These are phyloP conservation scores for Zaprionus lachaisei DNA, from an alignment of 1,140 invertebrate species.

Conservation along the genomic window DNA sequence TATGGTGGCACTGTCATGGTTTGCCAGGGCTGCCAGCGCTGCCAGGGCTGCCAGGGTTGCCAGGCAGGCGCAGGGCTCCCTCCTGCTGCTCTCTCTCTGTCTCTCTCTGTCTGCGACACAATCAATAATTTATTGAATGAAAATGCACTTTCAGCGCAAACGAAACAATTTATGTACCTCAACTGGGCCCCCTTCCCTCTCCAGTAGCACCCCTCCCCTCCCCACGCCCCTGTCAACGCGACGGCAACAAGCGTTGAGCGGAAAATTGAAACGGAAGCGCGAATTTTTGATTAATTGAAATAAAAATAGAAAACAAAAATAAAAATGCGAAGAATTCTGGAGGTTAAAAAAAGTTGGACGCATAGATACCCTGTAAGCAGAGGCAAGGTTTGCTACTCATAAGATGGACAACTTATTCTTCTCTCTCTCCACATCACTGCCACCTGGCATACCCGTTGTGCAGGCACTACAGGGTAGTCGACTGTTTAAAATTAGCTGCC, in stretches of 20 bases:
- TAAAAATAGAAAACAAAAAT: slow-evolving; percentile 42
- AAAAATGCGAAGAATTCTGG: slow-evolving; percentile 1
- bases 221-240: neutral
- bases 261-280: slow-evolving; percentile 68
- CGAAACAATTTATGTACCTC: slow-evolving; percentile 59
- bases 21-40: no score
- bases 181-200: neutral
- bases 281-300: slow-evolving; percentile 75
- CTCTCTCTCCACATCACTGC: neutral
- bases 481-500: slow-evolving; percentile 35
- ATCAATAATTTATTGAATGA: slow-evolving; percentile 68
- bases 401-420: neutral
- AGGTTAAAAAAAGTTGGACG: neutral
- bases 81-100: no score
- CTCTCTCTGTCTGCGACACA: slow-evolving; percentile 8
- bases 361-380: slow-evolving; percentile 8
- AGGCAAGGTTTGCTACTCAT: neutral
- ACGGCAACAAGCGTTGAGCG: neutral
- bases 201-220: neutral
- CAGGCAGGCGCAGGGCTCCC: slow-evolving; percentile 2
- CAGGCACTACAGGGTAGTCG: slow-evolving; percentile 14
- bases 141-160: slow-evolving; percentile 61
- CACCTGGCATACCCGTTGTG: neutral
- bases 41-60: slow-evolving; percentile 13
- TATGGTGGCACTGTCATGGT: no score